These are phyloP conservation scores for Sylvia borin DNA, from an alignment of 2,797 vertebrate species.

Conservation along the genomic window DNA sequence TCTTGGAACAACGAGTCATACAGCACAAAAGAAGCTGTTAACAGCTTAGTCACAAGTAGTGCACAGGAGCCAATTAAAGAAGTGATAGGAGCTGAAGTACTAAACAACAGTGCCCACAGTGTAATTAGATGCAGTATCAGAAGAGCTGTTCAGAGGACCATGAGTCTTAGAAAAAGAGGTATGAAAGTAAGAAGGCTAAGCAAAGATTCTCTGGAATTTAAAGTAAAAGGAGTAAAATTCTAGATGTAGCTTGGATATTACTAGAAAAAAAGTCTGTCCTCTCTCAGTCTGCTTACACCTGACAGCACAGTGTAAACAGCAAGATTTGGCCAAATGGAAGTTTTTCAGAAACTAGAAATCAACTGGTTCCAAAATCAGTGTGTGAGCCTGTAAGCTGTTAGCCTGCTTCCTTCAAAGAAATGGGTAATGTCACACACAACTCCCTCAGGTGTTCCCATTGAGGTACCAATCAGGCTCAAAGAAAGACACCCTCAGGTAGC, in stretches of 20 bases:
- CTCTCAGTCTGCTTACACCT: not conserved
- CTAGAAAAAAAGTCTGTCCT: not conserved
- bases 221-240: not conserved
- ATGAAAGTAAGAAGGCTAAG: not conserved
- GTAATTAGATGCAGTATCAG: not conserved
- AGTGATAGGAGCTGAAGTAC: not conserved
- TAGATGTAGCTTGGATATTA: not conserved
- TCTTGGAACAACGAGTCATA: constrained; percentile 13
- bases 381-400: not conserved
- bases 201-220: not conserved
- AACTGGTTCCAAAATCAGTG: not conserved
- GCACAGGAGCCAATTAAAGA: constrained; percentile 17
- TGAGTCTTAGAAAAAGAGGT: not conserved
- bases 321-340: not conserved
- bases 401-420: not conserved
- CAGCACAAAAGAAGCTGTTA: constrained; percentile 21
- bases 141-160: not conserved
- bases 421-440: not conserved
- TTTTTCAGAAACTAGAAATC: not conserved
- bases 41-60: not conserved
- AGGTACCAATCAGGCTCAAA: not conserved
- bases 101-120: not conserved
- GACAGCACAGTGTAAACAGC: not conserved
- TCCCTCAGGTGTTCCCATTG: not conserved
- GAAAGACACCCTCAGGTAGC: not conserved